Percentiles rank a stretch among this genome's conserved stretches.
Conservation (phyloP, 2,888 invertebrate genomes). For the Odontothrips loti region DNA sequence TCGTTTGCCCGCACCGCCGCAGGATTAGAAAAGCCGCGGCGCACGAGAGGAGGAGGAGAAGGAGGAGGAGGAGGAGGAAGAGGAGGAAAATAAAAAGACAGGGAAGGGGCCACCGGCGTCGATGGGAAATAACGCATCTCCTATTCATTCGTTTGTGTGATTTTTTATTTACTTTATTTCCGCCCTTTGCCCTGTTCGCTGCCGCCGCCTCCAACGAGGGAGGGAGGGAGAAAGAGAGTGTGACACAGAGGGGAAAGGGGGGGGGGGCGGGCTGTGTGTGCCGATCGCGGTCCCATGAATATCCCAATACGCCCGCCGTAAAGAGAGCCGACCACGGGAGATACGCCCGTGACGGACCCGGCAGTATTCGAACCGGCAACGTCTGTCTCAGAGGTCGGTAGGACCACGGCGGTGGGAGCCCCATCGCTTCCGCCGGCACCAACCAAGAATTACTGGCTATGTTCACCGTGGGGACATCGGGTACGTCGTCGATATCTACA, state of each 20-base stretch:
- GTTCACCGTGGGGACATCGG: too few relatives aligned
- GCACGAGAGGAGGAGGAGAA: background rate
- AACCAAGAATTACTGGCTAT: too few relatives aligned
- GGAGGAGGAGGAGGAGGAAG: background rate
- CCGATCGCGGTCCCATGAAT: too few relatives aligned
- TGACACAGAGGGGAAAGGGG: background rate
- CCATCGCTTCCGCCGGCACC: too few relatives aligned
- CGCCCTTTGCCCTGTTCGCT: background rate
- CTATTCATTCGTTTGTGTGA: background rate
- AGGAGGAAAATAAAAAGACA: background rate
- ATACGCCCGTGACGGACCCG: too few relatives aligned
- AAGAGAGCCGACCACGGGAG: too few relatives aligned
- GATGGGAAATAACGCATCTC: background rate
- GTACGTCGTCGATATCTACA: background rate
- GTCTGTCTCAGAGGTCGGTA: background rate
- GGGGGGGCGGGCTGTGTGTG: too few relatives aligned
- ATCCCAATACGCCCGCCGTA: too few relatives aligned
- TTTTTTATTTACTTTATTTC: conserved; percentile 11
- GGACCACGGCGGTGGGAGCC: too few relatives aligned
- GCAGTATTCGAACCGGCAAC: too few relatives aligned
- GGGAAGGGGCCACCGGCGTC: background rate
- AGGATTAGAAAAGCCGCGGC: background rate
- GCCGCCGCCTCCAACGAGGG: background rate
- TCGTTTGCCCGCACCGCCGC: background rate
- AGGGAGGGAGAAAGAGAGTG: background rate